Conservation (phyloP, 2,888 invertebrate genomes). For the Ophion obscuratus region DNA sequence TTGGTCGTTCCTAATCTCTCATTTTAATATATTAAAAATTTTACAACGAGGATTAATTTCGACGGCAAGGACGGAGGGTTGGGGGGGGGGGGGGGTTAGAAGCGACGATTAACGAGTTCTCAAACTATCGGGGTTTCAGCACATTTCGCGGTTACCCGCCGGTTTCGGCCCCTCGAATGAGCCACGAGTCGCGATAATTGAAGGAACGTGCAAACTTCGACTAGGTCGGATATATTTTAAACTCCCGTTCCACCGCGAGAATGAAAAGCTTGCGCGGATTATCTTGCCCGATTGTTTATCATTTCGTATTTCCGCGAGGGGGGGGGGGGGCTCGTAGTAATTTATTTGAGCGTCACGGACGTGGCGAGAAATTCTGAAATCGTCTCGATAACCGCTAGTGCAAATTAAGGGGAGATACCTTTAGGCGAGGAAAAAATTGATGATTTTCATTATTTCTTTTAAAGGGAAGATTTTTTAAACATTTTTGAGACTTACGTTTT, state of each 20-base stretch:
- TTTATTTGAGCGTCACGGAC: not conserved
- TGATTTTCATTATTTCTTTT: no score
- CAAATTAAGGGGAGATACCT: no score
- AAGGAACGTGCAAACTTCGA: slow-evolving; percentile 36
- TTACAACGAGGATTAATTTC: slow-evolving; percentile 35
- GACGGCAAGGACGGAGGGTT: not conserved
- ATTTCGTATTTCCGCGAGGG: not conserved
- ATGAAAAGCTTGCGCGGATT: slow-evolving; percentile 14
- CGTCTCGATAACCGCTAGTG: not conserved
- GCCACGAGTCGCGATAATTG: slow-evolving; percentile 43
- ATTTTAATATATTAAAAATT: slow-evolving; percentile 33
- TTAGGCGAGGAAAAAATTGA: no score
- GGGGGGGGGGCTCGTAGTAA: not conserved
- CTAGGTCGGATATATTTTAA: slow-evolving; percentile 22
- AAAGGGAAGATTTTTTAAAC: no score
- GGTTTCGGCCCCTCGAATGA: slow-evolving; percentile 35
- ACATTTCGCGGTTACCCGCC: slow-evolving; percentile 30
- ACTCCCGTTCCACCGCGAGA: not conserved
- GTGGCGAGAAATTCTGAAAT: not conserved
- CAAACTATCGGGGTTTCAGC: slow-evolving; percentile 38
- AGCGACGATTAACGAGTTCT: slow-evolving; percentile 34
- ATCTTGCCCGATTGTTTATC: slow-evolving; percentile 27
- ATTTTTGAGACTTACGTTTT: no score
- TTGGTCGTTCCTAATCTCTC: slow-evolving; percentile 21
- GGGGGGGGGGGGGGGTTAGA: slow-evolving; percentile 1